Evolutionary conservation across 2,113 vertebrate genomes (phyloP).

Genomic region (Crotalus horridus): DNA sequence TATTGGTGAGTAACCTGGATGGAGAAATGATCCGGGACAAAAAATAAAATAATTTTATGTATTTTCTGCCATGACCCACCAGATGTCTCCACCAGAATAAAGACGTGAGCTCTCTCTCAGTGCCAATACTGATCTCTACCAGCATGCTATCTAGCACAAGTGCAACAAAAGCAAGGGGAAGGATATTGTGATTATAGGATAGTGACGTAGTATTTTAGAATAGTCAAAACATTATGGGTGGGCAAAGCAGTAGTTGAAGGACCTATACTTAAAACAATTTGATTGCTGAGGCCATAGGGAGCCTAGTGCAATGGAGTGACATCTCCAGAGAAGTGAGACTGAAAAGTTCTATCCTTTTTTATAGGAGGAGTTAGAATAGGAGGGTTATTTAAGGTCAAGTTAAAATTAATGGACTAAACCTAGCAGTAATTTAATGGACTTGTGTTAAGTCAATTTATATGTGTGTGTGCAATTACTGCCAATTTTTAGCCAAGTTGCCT

Average conservation of each 20-base stretch:
- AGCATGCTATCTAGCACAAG: background rate
- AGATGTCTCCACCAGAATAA: background rate
- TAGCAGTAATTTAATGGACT: background rate
- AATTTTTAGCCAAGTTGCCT: background rate
- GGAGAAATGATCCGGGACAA: rapidly evolving
- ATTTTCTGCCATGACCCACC: background rate
- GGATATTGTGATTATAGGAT: background rate
- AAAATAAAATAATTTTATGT: background rate
- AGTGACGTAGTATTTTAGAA: background rate
- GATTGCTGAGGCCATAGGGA: background rate
- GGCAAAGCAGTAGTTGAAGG: background rate
- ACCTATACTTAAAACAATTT: background rate
- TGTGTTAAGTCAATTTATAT: background rate
- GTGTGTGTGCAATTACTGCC: background rate
- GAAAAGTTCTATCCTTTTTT: background rate
- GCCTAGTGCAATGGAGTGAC: background rate
- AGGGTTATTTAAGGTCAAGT: background rate
- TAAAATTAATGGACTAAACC: background rate
- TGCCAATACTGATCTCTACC: background rate
- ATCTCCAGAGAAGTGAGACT: background rate
- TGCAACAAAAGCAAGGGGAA: background rate
- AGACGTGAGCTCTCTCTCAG: background rate
- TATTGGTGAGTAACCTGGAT: slow-evolving; percentile 79
- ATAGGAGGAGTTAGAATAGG: background rate
- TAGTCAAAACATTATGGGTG: background rate